Evolutionary conservation across 2,888 invertebrate species (phyloP), one percentile per base, ranked within the genome.

Genomic region (Napeogenes sylphis): DNA sequence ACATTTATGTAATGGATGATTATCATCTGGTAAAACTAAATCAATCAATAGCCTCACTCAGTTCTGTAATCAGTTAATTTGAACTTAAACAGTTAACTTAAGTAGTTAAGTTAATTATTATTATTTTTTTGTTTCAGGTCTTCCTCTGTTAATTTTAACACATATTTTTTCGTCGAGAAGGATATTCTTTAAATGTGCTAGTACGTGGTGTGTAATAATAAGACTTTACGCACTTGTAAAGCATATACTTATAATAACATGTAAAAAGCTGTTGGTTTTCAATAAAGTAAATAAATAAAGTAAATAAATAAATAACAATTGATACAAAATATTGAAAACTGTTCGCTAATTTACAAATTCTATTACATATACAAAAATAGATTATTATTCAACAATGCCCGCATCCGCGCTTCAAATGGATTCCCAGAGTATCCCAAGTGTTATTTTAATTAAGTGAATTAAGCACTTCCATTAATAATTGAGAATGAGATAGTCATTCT

Each of bases 381-480:
- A 59, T 59, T 64, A 55, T 56, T 55, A 61, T 61, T 60, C 60
- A 64, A 67, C 62, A 66, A 62, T 62, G 58, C 66, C 66, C 66
- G 66, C 66, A 66, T 66, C 63, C 63, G 63, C 32, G 56, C 14
- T 54, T 56, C 58, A 64, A 64, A 59, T 62, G 59, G 45, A 38
- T 58, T 45, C 57, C 59, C 54, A 57, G 64, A 55, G 61, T 58
- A 47, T 56, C 47, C 61, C 53, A 63, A 64, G 67, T 61, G 62
- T 62, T 56, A 55, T 65, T 65, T 65, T 67, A 67, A 65, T 65
- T 59, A 60, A 58, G 54, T 63, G 58, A 67, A 67, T 65, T 61
- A 63, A 63, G 55, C 51, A 63, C 66, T 64, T 66, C 64, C 64
- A 65, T 62, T 58, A 56, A 62, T 61, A 62, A 68, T 66, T 62